These are phyloP conservation scores for Eumeta japonica DNA, from an alignment of 1,140 invertebrate genomes.

Conservation along the genomic window DNA sequence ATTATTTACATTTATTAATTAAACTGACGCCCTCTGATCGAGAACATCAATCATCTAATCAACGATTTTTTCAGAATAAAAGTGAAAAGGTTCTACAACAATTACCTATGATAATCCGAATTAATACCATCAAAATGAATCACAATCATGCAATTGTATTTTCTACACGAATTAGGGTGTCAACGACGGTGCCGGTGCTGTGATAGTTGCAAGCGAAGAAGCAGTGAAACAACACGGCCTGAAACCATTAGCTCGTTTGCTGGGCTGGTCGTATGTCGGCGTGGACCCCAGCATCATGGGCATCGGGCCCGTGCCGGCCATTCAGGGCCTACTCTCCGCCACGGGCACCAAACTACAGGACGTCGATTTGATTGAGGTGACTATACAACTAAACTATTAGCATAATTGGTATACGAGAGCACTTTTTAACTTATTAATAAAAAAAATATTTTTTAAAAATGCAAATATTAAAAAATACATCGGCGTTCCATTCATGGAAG, in stretches of 20 bases:
- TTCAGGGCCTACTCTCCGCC: constrained; percentile 73
- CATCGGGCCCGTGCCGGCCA: constrained; percentile 91
- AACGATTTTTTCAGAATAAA: neutral
- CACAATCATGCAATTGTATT: neutral
- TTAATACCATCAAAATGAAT: neutral
- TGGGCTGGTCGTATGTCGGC: constrained; percentile 75
- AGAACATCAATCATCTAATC: neutral
- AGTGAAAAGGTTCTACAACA: neutral
- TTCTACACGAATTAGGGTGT: constrained; percentile 67
- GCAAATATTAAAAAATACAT: neutral
- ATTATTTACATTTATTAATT: too few relatives aligned
- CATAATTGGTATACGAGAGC: too few relatives aligned
- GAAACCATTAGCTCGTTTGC: constrained; percentile 73
- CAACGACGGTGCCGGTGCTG: constrained; percentile 90
- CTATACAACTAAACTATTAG: too few relatives aligned
- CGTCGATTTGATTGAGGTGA: constrained; percentile 91
- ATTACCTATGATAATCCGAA: neutral
- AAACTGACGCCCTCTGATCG: too few relatives aligned
- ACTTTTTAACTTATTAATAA: too few relatives aligned
- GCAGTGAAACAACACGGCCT: constrained; percentile 80
- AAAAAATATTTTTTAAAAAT: too few relatives aligned
- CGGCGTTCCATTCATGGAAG: neutral
- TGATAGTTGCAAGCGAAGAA: constrained; percentile 89
- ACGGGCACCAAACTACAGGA: constrained; percentile 78
- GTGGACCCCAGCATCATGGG: constrained; percentile 86